Evolutionary conservation across 2,888 invertebrate species (phyloP).

Genomic region (Sialis lutaria): DNA sequence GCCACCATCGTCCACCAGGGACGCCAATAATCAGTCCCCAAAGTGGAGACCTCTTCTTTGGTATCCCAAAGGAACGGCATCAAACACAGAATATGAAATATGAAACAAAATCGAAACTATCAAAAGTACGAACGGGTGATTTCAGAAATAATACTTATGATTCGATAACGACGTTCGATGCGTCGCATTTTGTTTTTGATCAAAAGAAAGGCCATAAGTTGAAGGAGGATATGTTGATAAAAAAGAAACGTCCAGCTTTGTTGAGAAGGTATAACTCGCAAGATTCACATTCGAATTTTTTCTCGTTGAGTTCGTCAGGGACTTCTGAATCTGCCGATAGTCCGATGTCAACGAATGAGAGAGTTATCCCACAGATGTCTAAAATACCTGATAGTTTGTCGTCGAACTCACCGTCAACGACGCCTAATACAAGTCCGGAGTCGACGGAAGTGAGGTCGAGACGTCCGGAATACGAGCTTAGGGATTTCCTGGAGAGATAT

Average conservation of each 20-base stretch:
- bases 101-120: too few species aligned
- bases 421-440: conserved; percentile 16
- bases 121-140: conserved; percentile 5
- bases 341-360: conserved; percentile 27
- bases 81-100: conserved; percentile 15
- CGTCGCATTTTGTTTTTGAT: conserved; percentile 20
- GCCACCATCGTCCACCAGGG: background rate
- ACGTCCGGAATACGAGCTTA: conserved; percentile 20
- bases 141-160: conserved; percentile 18
- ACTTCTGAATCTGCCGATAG: conserved; percentile 25
- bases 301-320: conserved; percentile 26
- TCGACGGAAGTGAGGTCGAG: conserved; percentile 13
- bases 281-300: conserved; percentile 22
- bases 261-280: conserved; percentile 26
- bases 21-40: conserved; percentile 18
- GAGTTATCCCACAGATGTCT: conserved; percentile 23
- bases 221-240: conserved; percentile 4
- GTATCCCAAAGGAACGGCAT: conserved; percentile 31
- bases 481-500: conserved; percentile 42
- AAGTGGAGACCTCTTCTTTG: conserved; percentile 17
- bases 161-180: conserved; percentile 20
- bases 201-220: conserved; percentile 9
- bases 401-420: conserved; percentile 10
- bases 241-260: conserved; percentile 27
- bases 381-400: conserved; percentile 18